Base-by-base conservation (phyloP, 92 coral and sea anemone species). In the Phenganax marumi region DNA sequence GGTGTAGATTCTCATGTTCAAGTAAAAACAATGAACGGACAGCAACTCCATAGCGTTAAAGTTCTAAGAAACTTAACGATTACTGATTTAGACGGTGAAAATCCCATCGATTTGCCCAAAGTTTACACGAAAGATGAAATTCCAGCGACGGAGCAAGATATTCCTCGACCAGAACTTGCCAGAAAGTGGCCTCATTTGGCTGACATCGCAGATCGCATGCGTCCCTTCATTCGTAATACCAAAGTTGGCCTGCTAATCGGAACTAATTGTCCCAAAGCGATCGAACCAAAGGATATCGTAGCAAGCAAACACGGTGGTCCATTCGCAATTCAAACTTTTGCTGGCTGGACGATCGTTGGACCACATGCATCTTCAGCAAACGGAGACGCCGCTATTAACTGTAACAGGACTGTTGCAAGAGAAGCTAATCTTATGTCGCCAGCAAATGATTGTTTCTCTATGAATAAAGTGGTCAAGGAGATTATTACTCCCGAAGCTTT, bases 321-420 rank as follows among this genome's bases (percentile, higher is more conserved):
- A 12, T 87, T 72, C 55, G 87, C 85, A 3, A 68, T 84, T n/a
- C 55, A 76, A 46, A 87, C 90, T 7, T 87, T 89, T 72, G 90
- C 88, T 11, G 86, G 86, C 23, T 75, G 90, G 92, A 85, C 88
- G 9, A 48, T 89, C 55, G 61, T 89, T 18, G 90, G 90, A 22
- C 87, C 91, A 3, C 60, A 61, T 47, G 47, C 61, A 53, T 53
- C 48, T 85, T 64, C 46, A 70, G 68, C 39, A n/a, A 66, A 49
- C 55, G 71, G 62, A 48, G 68, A 71, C 16, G 57, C 49, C 6
- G 39, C 61, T 2, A 80, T 88, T 52, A 61, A 64, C n/a, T 79
- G 88, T 53, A 52, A 84, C 58, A 76, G 90, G 75, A 68, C 79
- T 13, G 85, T 60, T 87, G 71, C 82, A 18, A 69, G 49, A 50